Conservation (phyloP, 2,797 vertebrate species). For the Rhynchonycteris naso region DNA sequence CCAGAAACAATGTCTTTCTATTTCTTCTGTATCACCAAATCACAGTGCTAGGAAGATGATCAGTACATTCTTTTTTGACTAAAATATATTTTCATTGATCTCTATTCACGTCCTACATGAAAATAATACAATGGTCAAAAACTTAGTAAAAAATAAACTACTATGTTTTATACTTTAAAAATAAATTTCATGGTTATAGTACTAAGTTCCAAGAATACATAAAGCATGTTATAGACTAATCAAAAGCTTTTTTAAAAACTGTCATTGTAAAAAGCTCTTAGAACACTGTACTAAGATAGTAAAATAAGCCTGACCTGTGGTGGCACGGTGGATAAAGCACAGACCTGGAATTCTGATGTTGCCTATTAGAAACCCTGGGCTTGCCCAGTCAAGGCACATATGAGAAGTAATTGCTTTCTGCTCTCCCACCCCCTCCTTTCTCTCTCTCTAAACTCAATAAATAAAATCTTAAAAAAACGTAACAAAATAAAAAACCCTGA, state of each 20-base stretch:
- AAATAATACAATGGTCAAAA: conserved; percentile 18
- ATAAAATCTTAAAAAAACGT: no score
- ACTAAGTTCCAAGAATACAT: neutral
- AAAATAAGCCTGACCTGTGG: neutral
- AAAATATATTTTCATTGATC: neutral
- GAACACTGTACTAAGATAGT: neutral
- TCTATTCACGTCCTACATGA: neutral
- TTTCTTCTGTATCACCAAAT: conserved; percentile 43
- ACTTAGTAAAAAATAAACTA: conserved; percentile 14
- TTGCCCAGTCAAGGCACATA: no score
- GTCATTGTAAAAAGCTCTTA: neutral
- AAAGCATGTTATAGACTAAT: neutral
- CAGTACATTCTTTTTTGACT: neutral
- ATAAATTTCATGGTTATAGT: neutral
- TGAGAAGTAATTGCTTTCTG: no score
- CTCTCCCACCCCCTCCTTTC: no score
- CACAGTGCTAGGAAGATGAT: neutral
- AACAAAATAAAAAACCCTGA: no score
- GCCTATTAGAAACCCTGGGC: no score
- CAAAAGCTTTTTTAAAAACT: neutral
- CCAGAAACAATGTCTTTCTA: neutral
- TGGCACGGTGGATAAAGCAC: no score
- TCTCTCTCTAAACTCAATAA: no score
- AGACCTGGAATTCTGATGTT: no score
- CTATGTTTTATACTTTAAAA: neutral